Base-by-base conservation (phyloP, 2,888 invertebrate species). In the Ligdia adustata region DNA sequence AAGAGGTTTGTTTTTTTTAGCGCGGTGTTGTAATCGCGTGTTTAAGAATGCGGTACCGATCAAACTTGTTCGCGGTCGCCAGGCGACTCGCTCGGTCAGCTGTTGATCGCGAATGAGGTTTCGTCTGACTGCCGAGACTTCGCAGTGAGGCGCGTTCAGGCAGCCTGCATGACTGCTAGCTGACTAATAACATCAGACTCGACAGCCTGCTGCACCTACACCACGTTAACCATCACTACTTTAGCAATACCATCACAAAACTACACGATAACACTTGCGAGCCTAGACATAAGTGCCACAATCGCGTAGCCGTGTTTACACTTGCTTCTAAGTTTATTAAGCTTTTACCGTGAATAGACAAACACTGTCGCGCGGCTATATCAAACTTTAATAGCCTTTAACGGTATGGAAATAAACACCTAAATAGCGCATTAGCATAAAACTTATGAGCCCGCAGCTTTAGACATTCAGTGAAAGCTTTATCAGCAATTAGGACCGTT, bases 11-110 rank as follows among this genome's bases (percentile, higher is more conserved):
- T 13, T 2, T 35, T 26, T 11, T 18, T 39, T 50, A 37, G 35
- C 34, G 18, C 32, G n/a, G 22, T 9, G 11, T 27, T 31, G 20
- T 33, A 29, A 31, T 46, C 11, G 28, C 47, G 35, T 20, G 42
- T 7, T 47, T 29, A 47, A 28, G 56, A 52, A 52, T 44, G 34
- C 42, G 41, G 53, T 74, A 87, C 72, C 79, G 88, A 89, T 82
- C 72, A 79, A 87, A 85, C 87, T 72, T 69, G 71, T 66, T 66
- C 64, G 67, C 76, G 76, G 84, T 86, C 80, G 80, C 83, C 69
- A 72, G 64, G 85, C 81, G 77, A 82, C 80, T 56, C 40, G 35
- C 42, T 35, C 27, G 35, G 20, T 74, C 74, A 68, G 72, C 73
- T 75, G 76, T 70, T 32, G 40, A 12, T 43, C 69, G 64, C 69